Evolutionary conservation across 2,113 vertebrate species (phyloP).

Genomic region (Crotalus helleri): DNA sequence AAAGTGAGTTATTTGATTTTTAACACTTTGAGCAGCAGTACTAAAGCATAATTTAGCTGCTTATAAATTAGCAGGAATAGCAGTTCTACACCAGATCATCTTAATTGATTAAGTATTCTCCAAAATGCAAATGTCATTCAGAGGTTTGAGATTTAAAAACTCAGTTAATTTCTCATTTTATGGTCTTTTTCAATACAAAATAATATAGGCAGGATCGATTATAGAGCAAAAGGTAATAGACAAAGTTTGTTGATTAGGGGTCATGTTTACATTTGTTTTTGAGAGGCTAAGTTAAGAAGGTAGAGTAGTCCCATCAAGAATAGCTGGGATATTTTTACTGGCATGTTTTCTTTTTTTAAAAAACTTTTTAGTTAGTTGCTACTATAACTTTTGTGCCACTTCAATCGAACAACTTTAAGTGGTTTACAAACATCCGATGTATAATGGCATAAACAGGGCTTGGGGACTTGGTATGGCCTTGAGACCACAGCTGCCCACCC

Average conservation of each 20-base stretch:
- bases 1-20: not conserved
- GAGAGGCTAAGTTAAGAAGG: not conserved
- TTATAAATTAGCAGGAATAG: not conserved
- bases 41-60: not conserved
- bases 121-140: not conserved
- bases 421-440: not conserved
- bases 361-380: not conserved
- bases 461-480: not conserved
- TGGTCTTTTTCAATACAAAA: not conserved
- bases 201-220: not conserved
- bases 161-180: not conserved
- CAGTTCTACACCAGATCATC: not conserved
- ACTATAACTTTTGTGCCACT: too few species aligned
- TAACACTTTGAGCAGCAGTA: not conserved
- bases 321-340: not conserved
- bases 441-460: not conserved
- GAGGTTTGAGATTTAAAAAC: not conserved
- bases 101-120: not conserved
- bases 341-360: not conserved
- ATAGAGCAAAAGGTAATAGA: not conserved
- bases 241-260: not conserved
- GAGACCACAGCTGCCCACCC: not conserved
- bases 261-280: not conserved
- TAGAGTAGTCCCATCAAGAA: not conserved
- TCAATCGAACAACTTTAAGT: not conserved